Conservation (phyloP, 2,113 vertebrate genomes). For the pig (Sus scrofa) region T2T-Sscrofa CM000812.6:209834001-209834500, state of each 20-base stretch:
- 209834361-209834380: background rate
- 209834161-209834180: slow-evolving; percentile 58
- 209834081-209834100: slow-evolving; percentile 78
- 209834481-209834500: background rate
- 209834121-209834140: slow-evolving; percentile 74
- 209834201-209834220: slow-evolving; percentile 21
- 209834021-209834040: slow-evolving; percentile 78
- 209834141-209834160: slow-evolving; percentile 80
- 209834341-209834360: slow-evolving; percentile 20
- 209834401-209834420: slow-evolving; percentile 22
- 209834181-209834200: slow-evolving; percentile 36
- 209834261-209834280: slow-evolving; percentile 42
- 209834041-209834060: slow-evolving; percentile 70
- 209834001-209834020: slow-evolving; percentile 79
- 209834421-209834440: background rate
- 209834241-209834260: background rate
- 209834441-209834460: slow-evolving; percentile 22
- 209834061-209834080: slow-evolving; percentile 67
- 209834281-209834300: background rate
- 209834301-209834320: background rate
- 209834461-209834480: background rate
- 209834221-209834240: background rate
- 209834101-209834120: slow-evolving; percentile 63
- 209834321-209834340: slow-evolving; percentile 57
- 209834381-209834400: background rate